A percentile compares a stretch with the other conserved stretches of the same genome.
phyloP scores from a whole-genome alignment of 2,888 invertebrate species.

The Agrotis ipsilon region DNA sequence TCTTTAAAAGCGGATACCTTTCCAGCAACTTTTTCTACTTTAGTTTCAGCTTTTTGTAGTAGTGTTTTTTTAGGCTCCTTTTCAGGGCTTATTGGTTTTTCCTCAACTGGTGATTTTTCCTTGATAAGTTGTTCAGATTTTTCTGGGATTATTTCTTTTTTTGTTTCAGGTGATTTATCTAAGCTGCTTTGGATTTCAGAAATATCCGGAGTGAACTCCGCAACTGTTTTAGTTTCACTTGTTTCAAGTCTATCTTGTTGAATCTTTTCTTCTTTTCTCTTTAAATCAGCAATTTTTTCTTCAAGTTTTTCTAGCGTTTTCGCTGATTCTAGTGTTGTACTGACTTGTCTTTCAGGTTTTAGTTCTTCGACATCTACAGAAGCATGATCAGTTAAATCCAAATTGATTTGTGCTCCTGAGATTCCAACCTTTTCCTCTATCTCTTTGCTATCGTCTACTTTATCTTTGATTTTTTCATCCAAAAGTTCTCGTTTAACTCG shows the following conservation, averaged over 20 bases:
- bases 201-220: not conserved
- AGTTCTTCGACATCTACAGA: slow-evolving; percentile 23
- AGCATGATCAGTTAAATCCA: slow-evolving; percentile 39
- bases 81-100: slow-evolving; percentile 33
- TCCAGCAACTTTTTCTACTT: slow-evolving; percentile 58
- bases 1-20: slow-evolving; percentile 55
- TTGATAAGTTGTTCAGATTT: slow-evolving; percentile 17
- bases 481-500: slow-evolving; percentile 75
- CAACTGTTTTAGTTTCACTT: not conserved
- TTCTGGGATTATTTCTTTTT: slow-evolving; percentile 7
- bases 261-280: slow-evolving; percentile 74
- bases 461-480: slow-evolving; percentile 57
- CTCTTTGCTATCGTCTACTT: slow-evolving; percentile 39
- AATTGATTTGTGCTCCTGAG: slow-evolving; percentile 5
- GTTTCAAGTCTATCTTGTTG: slow-evolving; percentile 26
- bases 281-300: slow-evolving; percentile 85
- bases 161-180: slow-evolving; percentile 3
- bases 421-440: slow-evolving; percentile 2
- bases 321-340: slow-evolving; percentile 80
- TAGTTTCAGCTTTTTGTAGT: slow-evolving; percentile 56
- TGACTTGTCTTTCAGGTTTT: slow-evolving; percentile 72
- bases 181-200: slow-evolving; percentile 17
- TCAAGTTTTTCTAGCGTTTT: slow-evolving; percentile 87
- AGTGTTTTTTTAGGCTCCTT: slow-evolving; percentile 61
- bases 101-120: slow-evolving; percentile 7